Evolutionary conservation across 92 coral and sea anemone species (phyloP), one percentile per base, ranked within the genome.

Genomic region (Virgularia gustaviana): DNA sequence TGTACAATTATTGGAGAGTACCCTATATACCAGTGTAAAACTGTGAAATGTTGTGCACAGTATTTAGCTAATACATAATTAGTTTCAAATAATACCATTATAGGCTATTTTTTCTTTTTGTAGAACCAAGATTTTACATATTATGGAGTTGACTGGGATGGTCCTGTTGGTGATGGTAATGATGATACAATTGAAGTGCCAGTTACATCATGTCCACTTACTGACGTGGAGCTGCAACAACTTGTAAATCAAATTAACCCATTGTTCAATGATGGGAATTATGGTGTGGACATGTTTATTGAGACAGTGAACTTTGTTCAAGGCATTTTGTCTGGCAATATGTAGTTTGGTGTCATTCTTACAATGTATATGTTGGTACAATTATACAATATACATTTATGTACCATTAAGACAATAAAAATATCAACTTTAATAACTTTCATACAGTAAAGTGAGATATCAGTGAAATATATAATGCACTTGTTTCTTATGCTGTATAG

Each of bases 141-240:
- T 64, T 80, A 80, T 80, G 85, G 85, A 35, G 68, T 80, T 31
- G 85, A 80, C 53, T 80, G 85, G 85, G 65, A 41, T 80, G 85
- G 85, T 51, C 85, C 85, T 61, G 81, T 80, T 29, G 81, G 81
- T 44, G 76, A 37, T 60, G 63, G n/a, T n/a, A n/a, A 62, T 22
- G 35, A 33, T 52, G 22, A 36, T 20, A 16, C 23, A 9, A 58
- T 52, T 18, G 22, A 71, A 71, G 57, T 67, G n/a, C 74, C 74
- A 38, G 74, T 37, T 67, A 67, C 74, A 2, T 1, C 67, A 67
- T 67, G 63, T 43, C 65, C 74, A 5, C 35, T 67, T 10, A 9
- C 6, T 44, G 74, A 67, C 53, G 72, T 44, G 49, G 84, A 79
- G 71, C 71, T 70, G 57, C 84, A 79, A 73, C 81, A 79, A 63